These are phyloP conservation scores for Gerris lacustris DNA, from an alignment of 2,888 invertebrate genomes.

Conservation along the genomic window DNA sequence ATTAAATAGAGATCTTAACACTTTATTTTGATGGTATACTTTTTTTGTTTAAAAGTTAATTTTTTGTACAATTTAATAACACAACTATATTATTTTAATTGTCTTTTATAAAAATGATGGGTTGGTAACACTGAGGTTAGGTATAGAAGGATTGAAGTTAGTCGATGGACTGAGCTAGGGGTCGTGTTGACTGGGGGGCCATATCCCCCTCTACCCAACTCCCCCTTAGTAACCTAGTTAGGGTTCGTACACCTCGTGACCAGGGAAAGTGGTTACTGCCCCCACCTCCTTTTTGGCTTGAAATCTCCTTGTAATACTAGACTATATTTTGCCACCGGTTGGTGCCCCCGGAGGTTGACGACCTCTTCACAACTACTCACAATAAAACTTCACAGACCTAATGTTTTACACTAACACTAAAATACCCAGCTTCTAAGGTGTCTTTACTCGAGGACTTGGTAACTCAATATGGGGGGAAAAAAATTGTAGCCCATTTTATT, in stretches of 20 bases:
- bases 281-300: background rate
- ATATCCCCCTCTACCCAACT: background rate
- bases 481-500: too few species aligned
- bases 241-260: background rate
- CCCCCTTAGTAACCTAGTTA: slow-evolving; percentile 1
- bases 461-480: too few species aligned
- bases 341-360: background rate
- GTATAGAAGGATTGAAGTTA: background rate
- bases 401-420: too few species aligned
- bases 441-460: too few species aligned
- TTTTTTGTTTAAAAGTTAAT: background rate
- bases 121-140: background rate
- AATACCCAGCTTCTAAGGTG: too few species aligned
- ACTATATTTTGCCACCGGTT: slow-evolving; percentile 2
- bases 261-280: background rate
- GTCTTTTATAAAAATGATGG: too few species aligned
- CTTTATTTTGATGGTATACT: background rate
- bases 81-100: too few species aligned
- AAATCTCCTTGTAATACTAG: background rate
- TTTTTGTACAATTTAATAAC: too few species aligned
- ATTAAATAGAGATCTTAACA: background rate
- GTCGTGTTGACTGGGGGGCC: background rate
- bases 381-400: too few species aligned
- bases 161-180: slow-evolving; percentile 1
- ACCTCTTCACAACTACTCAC: background rate